Percentiles rank a stretch among this genome's conserved stretches.
Evolutionary conservation across 2,113 vertebrate species (phyloP).

Genomic region (Fulmarus glacialis): DNA sequence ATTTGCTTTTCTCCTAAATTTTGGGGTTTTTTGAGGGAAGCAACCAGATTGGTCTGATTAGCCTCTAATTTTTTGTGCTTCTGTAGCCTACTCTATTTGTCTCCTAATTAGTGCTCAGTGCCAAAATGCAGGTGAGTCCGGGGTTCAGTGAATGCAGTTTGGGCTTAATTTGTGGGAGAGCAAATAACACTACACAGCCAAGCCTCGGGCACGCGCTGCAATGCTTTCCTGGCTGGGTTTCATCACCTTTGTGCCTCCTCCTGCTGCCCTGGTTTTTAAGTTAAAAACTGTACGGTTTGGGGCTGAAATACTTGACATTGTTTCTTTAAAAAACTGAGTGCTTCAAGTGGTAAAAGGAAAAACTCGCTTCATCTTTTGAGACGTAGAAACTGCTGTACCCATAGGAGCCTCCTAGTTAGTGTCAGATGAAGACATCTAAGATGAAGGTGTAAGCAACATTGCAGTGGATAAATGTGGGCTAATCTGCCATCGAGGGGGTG

Average conservation of each 20-base stretch:
- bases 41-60: neutral
- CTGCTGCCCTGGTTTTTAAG: neutral
- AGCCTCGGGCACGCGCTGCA: neutral
- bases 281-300: neutral
- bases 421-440: slow-evolving; percentile 47
- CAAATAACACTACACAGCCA: neutral
- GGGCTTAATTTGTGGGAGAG: neutral
- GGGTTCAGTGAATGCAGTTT: neutral
- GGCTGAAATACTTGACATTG: neutral
- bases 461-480: slow-evolving; percentile 38
- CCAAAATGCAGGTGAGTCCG: neutral
- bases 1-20: neutral
- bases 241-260: neutral
- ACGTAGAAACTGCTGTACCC: neutral
- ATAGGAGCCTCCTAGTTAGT: slow-evolving; percentile 57
- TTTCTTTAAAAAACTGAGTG: slow-evolving; percentile 27
- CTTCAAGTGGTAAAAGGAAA: neutral
- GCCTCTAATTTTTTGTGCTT: slow-evolving; percentile 4
- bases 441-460: slow-evolving; percentile 57
- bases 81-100: neutral
- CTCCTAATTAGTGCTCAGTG: slow-evolving; percentile 11
- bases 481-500: slow-evolving; percentile 28
- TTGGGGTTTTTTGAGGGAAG: neutral
- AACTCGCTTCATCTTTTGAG: slow-evolving; percentile 43
- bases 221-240: neutral